Percentiles rank a stretch among this genome's conserved stretches.
Conservation (phyloP, 2,888 invertebrate species). For the Drosophila macrospina region DNA sequence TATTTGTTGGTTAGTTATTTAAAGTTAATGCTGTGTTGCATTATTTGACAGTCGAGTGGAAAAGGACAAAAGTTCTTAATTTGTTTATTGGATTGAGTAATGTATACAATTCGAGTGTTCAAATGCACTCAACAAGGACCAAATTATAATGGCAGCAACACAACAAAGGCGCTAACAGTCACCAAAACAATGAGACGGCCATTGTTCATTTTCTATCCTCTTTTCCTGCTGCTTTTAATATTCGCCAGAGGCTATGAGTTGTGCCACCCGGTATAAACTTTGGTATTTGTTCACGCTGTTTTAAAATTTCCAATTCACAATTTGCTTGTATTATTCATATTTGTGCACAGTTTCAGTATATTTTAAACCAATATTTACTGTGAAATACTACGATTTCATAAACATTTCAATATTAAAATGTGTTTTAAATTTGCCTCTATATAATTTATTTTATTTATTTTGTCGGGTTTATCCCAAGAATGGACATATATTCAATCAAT, state of each 20-base stretch:
- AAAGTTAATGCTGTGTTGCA: constrained; percentile 33
- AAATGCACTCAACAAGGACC: constrained; percentile 53
- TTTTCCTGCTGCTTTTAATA: constrained; percentile 7
- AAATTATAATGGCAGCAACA: constrained; percentile 52
- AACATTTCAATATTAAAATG: too few species aligned
- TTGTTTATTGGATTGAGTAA: constrained; percentile 75
- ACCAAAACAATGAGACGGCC: constrained; percentile 27
- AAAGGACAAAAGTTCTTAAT: constrained; percentile 75
- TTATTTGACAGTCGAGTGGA: constrained; percentile 64
- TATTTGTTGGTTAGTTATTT: constrained; percentile 4
- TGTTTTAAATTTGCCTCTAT: too few species aligned
- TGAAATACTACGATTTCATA: too few species aligned
- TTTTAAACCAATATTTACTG: neutral
- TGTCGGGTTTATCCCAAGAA: too few species aligned
- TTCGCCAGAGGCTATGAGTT: constrained; percentile 10
- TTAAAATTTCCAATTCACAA: neutral
- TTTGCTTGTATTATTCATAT: neutral
- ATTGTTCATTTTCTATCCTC: constrained; percentile 41
- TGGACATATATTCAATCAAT: too few species aligned
- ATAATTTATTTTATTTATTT: too few species aligned
- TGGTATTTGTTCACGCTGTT: constrained; percentile 18
- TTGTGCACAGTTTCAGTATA: neutral
- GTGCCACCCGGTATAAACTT: constrained; percentile 34
- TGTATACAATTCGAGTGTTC: constrained; percentile 62
- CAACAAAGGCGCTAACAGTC: constrained; percentile 52